Base-by-base conservation (phyloP, 2,888 invertebrate genomes). In the Caprella mutica region DNA sequence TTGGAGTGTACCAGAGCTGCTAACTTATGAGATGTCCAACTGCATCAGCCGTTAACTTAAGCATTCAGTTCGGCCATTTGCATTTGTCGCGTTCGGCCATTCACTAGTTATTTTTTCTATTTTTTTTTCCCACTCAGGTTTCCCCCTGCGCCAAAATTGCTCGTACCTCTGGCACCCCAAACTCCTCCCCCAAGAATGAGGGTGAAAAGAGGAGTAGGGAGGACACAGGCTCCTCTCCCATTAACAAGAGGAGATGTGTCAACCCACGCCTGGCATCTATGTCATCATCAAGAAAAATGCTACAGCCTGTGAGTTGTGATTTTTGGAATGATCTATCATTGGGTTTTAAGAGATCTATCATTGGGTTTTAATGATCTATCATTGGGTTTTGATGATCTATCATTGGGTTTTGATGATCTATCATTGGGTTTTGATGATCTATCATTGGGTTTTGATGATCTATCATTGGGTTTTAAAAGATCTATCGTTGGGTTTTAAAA, bases 201-300 rank as follows among this genome's bases (percentile, higher is more conserved):
- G n/a, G n/a, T n/a, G n/a, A n/a, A n/a, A n/a, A n/a, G n/a, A n/a
- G n/a, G n/a, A n/a, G n/a, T n/a, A n/a, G n/a, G n/a, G n/a, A n/a
- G n/a, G n/a, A n/a, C 19, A 5, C 17, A 30, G 48, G 27, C 5
- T n/a, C 17, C 3, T 30, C 48, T 12, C 55, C 64, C 2, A 58
- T 58, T 35, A 61, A 58, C 30, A 64, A 64, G 48, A 40, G 58
- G 23, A 39, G 60, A 2, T 55, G 58, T 23, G 52, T 64, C 14
- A 59, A 64, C 27, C 60, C 60, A 14, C 52, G 59, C 57, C 21
- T 39, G 5, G 63, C 63, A 3, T 63, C 63, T 1, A 55, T 63
- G 24, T 63, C 63, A 1, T 63, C 63, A 2, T 63, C 63, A 4
- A 52, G 42, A 19, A 50, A 58, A 29, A 54, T 63, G 51, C 19